Percentiles rank a stretch among this genome's conserved stretches.
Evolutionary conservation across 2,888 invertebrate genomes (phyloP).

Genomic region (Drosophila paranaensis): DNA sequence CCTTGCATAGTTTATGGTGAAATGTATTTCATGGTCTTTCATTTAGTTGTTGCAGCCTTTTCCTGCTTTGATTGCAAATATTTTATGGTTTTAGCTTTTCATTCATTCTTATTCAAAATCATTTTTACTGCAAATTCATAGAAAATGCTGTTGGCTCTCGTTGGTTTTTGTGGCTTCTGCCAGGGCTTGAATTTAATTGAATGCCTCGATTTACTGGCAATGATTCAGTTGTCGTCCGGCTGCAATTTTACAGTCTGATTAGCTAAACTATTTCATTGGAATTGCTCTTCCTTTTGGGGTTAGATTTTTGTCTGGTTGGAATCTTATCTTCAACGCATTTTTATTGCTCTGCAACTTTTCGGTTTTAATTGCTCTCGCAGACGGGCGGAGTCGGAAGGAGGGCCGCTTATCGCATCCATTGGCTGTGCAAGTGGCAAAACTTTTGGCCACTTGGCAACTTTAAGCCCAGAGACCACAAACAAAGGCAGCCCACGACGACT

Average conservation of each 20-base stretch:
- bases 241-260: constrained; percentile 3
- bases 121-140: constrained; percentile 46
- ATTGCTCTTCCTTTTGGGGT: neutral
- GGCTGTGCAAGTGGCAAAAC: constrained; percentile 56
- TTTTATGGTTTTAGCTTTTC: constrained; percentile 63
- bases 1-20: constrained; percentile 44
- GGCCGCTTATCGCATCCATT: constrained; percentile 71
- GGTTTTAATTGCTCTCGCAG: constrained; percentile 64
- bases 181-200: constrained; percentile 22
- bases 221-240: neutral
- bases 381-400: constrained; percentile 48
- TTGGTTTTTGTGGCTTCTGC: constrained; percentile 16
- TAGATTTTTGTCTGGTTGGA: neutral
- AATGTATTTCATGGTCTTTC: constrained; percentile 62
- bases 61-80: constrained; percentile 60
- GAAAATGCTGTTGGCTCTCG: constrained; percentile 13
- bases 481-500: constrained; percentile 13
- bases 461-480: constrained; percentile 47
- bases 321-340: constrained; percentile 20
- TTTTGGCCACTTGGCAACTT: constrained; percentile 56
- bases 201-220: constrained; percentile 6
- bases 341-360: constrained; percentile 48
- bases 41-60: constrained; percentile 39
- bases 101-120: constrained; percentile 54
- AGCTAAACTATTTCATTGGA: neutral